Evolutionary conservation across 1,140 invertebrate genomes (phyloP).

Genomic region (Scaptomyza montana): DNA sequence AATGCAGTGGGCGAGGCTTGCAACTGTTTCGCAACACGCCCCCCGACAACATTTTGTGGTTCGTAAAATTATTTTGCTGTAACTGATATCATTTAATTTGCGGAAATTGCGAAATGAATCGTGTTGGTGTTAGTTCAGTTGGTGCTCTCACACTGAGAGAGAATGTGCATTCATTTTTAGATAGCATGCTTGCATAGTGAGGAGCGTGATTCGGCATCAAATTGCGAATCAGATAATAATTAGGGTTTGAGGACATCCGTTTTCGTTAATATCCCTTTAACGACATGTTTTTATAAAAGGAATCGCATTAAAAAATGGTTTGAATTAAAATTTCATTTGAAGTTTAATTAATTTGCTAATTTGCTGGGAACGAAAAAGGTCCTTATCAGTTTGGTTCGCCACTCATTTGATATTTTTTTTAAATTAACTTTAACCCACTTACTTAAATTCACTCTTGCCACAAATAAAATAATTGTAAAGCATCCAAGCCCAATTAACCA

Average conservation of each 20-base stretch:
- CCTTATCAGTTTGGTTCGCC: too few species aligned
- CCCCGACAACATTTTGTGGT: slow-evolving; percentile 60
- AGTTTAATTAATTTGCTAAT: slow-evolving; percentile 34
- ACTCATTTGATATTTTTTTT: too few species aligned
- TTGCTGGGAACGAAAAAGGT: not conserved
- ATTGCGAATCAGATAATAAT: slow-evolving; percentile 26
- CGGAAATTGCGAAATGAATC: slow-evolving; percentile 55
- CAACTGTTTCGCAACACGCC: slow-evolving; percentile 16
- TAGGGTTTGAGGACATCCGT: slow-evolving; percentile 20
- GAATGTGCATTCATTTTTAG: slow-evolving; percentile 10
- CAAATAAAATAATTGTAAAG: not conserved
- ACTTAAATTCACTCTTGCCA: not conserved
- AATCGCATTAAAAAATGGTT: slow-evolving; percentile 12
- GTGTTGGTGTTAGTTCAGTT: slow-evolving; percentile 25
- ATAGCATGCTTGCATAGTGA: slow-evolving; percentile 6
- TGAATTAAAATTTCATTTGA: slow-evolving; percentile 38
- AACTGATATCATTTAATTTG: slow-evolving; percentile 80
- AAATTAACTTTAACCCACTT: too few species aligned
- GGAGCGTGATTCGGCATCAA: slow-evolving; percentile 4
- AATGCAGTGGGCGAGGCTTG: slow-evolving; percentile 59
- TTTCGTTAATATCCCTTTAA: not conserved
- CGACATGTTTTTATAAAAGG: too few species aligned
- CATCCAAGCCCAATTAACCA: not conserved
- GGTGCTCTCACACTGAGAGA: not conserved
- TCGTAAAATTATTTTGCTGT: slow-evolving; percentile 66